phyloP scores from a whole-genome alignment of 2,888 invertebrate genomes.

The Chromoteleia sp. region DNA sequence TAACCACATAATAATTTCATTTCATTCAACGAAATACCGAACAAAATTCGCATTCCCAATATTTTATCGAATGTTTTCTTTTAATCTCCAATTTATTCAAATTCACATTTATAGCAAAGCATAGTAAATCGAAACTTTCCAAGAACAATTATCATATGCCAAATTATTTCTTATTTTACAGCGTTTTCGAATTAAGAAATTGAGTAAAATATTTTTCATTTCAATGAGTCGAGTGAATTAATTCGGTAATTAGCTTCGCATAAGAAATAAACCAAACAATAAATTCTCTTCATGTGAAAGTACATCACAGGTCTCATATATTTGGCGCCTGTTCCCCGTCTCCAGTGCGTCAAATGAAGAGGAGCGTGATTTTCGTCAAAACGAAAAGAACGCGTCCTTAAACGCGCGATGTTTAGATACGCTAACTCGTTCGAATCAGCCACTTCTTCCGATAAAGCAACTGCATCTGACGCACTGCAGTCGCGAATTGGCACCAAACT shows the following conservation, averaged over 20 bases:
- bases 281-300: constrained; percentile 66
- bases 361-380: constrained; percentile 3
- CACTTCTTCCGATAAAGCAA: constrained; percentile 33
- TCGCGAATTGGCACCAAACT: constrained; percentile 68
- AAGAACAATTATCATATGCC: no score
- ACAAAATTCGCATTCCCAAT: no score
- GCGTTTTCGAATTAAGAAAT: neutral
- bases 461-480: constrained; percentile 68
- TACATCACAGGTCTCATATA: constrained; percentile 57
- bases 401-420: constrained; percentile 39
- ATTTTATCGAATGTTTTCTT: no score
- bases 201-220: neutral
- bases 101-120: neutral
- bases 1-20: constrained; percentile 6
- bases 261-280: neutral
- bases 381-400: neutral
- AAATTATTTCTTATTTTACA: neutral
- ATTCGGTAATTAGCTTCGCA: neutral
- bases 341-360: constrained; percentile 64
- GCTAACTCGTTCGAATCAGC: constrained; percentile 46
- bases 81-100: no score
- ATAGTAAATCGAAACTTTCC: constrained; percentile 3
- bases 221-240: neutral
- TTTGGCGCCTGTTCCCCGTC: constrained; percentile 63
- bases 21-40: neutral